phyloP scores from a whole-genome alignment of 2,113 vertebrate species.

The Oryzias celebensis region DNA sequence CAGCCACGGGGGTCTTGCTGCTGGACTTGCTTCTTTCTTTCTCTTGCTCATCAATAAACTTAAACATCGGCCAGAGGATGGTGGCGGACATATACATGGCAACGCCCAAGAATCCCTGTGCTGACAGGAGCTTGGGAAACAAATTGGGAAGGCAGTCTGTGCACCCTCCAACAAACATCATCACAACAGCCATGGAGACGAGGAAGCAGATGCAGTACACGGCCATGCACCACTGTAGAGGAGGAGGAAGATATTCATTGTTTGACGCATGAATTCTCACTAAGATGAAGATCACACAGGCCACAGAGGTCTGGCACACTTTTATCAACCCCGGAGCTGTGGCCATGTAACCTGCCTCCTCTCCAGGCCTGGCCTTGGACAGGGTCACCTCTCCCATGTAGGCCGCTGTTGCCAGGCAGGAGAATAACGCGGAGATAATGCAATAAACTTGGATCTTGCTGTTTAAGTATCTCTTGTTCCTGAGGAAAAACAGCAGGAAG shows the following conservation, averaged over 20 bases:
- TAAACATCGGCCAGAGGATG: slow-evolving; percentile 84
- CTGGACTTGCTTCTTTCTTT: no score
- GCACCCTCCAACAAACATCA: slow-evolving; percentile 81
- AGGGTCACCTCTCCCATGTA: slow-evolving; percentile 82
- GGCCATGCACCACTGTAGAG: slow-evolving; percentile 82
- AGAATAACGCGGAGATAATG: slow-evolving; percentile 81
- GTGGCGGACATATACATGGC: slow-evolving; percentile 79
- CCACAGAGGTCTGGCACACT: slow-evolving; percentile 84
- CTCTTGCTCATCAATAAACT: slow-evolving; percentile 65
- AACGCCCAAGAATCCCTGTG: slow-evolving; percentile 77
- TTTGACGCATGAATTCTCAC: slow-evolving; percentile 63
- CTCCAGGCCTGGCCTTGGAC: slow-evolving; percentile 80
- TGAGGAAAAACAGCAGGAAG: slow-evolving; percentile 78
- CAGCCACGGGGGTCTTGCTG: slow-evolving; percentile 57
- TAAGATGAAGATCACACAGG: slow-evolving; percentile 85
- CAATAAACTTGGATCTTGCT: slow-evolving; percentile 37
- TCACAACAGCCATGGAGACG: slow-evolving; percentile 79
- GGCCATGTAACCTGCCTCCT: slow-evolving; percentile 86
- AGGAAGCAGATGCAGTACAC: slow-evolving; percentile 89
- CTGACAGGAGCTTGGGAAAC: slow-evolving; percentile 82
- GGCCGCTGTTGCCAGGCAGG: slow-evolving; percentile 78
- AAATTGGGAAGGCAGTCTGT: slow-evolving; percentile 80
- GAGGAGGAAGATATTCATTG: slow-evolving; percentile 10
- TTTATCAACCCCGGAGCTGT: slow-evolving; percentile 84
- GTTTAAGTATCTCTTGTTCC: accelerated